These are phyloP conservation scores for Hippocampus zosterae DNA, from an alignment of 2,113 vertebrate species.

Conservation along the genomic window DNA sequence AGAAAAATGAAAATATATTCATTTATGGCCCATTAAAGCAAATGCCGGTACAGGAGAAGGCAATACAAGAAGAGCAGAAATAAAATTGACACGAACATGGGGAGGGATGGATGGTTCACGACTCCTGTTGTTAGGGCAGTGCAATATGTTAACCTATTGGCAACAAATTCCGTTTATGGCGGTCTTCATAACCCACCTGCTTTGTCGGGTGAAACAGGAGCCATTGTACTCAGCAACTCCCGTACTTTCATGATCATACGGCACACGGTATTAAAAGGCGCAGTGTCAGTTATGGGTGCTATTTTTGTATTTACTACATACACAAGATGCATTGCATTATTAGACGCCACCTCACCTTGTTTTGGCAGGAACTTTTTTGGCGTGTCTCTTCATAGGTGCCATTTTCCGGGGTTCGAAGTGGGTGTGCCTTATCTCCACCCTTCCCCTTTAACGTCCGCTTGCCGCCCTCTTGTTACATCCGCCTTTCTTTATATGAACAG, in stretches of 20 bases:
- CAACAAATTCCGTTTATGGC: slow-evolving; percentile 1
- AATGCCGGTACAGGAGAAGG: slow-evolving; percentile 13
- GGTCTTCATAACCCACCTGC: slow-evolving; percentile 9
- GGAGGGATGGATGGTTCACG: not conserved
- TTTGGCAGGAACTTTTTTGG: too few relatives aligned
- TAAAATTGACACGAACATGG: not conserved
- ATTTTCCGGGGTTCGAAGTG: too few relatives aligned
- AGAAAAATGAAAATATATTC: not conserved
- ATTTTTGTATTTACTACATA: too few relatives aligned
- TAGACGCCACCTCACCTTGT: too few relatives aligned
- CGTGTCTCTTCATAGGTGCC: too few relatives aligned
- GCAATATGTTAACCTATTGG: slow-evolving; percentile 23
- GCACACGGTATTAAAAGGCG: too few relatives aligned
- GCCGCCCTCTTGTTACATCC: too few relatives aligned
- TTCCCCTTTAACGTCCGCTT: too few relatives aligned
- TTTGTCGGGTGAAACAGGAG: not conserved
- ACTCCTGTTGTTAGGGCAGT: not conserved
- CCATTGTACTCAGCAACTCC: slow-evolving; percentile 14
- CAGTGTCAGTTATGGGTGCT: too few relatives aligned
- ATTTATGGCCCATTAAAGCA: slow-evolving; percentile 24
- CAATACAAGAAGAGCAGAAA: slow-evolving; percentile 32
- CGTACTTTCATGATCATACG: not conserved
- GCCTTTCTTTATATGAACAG: too few relatives aligned
- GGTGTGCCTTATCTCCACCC: too few relatives aligned
- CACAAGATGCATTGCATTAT: too few relatives aligned